Conservation (phyloP, 2,113 vertebrate genomes). For the Cyrtonyx montezumae region DNA sequence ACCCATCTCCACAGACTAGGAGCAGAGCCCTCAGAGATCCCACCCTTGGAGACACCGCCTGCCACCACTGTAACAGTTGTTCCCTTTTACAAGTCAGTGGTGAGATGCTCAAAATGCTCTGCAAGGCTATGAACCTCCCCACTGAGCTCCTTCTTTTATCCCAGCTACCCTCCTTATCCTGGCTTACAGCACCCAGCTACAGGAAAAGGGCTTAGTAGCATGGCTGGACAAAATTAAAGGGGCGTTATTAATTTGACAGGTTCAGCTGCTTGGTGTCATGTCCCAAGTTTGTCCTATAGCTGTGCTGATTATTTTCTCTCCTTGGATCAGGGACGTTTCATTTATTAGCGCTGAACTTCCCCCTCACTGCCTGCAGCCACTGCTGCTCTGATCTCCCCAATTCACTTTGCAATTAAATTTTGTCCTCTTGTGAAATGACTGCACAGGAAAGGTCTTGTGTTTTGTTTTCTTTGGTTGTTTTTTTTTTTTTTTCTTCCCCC, state of each 20-base stretch:
- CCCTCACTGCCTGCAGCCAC: conserved; percentile 67
- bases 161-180: neutral
- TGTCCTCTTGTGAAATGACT: conserved; percentile 67
- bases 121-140: neutral
- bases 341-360: conserved; percentile 71
- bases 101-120: neutral
- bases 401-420: conserved; percentile 76
- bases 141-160: neutral
- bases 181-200: conserved; percentile 5
- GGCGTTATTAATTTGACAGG: conserved; percentile 55
- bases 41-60: neutral
- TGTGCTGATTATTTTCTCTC: conserved; percentile 67
- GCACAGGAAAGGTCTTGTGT: conserved; percentile 51
- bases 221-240: conserved; percentile 59
- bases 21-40: conserved; percentile 5
- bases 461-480: conserved; percentile 30
- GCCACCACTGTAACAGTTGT: neutral
- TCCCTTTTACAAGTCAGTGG: neutral
- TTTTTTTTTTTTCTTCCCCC: no score
- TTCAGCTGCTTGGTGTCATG: conserved; percentile 46
- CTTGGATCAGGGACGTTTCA: conserved; percentile 68
- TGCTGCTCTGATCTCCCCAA: conserved; percentile 72
- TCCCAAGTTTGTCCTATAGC: conserved; percentile 55
- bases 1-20: neutral
- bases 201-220: conserved; percentile 35